A percentile compares a stretch with the other conserved stretches of the same genome.
These are phyloP conservation scores for Conus betulinus DNA, from an alignment of 1,140 invertebrate species.

Conservation along the genomic window DNA sequence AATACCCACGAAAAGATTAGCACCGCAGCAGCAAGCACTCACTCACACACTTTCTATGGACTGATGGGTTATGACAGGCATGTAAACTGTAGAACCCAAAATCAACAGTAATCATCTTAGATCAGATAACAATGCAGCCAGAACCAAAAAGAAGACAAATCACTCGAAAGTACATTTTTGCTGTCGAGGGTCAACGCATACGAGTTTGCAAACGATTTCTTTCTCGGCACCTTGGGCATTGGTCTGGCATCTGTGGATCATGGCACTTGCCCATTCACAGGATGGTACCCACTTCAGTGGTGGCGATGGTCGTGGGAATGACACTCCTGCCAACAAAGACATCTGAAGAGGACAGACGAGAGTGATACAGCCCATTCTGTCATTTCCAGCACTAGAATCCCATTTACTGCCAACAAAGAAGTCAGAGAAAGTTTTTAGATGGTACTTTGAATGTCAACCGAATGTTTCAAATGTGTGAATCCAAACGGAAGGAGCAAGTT, in stretches of 20 bases:
- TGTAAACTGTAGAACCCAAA: neutral
- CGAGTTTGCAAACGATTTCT: neutral
- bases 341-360: neutral
- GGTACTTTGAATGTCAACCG: constrained; percentile 36
- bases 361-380: constrained; percentile 44
- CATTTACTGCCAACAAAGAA: constrained; percentile 46
- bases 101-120: neutral
- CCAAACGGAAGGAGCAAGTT: constrained; percentile 23
- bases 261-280: neutral
- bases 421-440: constrained; percentile 40
- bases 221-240: no score
- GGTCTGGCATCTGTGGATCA: neutral
- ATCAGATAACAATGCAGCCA: neutral
- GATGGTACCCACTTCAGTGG: neutral
- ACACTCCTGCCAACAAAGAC: neutral
- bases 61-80: no score
- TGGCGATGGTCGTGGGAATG: neutral
- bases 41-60: no score
- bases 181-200: neutral
- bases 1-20: neutral
- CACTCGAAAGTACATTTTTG: neutral
- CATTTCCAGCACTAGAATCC: constrained; percentile 42
- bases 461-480: constrained; percentile 46
- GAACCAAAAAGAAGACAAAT: neutral
- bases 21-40: neutral